Evolutionary conservation across 2,888 invertebrate genomes (phyloP).

Genomic region (Coenonympha arcania): DNA sequence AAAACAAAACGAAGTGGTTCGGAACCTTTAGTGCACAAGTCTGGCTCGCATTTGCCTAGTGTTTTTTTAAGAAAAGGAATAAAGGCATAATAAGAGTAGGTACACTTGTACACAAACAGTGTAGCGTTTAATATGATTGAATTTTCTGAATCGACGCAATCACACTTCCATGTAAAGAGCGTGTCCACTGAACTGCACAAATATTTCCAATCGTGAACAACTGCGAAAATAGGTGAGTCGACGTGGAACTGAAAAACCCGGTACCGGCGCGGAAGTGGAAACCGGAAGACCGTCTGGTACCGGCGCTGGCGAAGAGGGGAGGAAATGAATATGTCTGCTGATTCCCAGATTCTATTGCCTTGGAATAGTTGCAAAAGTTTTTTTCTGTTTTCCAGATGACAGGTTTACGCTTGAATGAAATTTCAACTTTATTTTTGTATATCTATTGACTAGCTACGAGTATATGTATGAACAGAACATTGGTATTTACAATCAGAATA

Average conservation of each 20-base stretch:
- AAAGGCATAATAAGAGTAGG: too few relatives aligned
- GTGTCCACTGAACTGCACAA: conserved; percentile 3
- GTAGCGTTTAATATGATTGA: too few relatives aligned
- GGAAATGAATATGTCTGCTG: conserved; percentile 58
- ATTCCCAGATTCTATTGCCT: conserved; percentile 47
- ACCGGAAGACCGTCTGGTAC: conserved; percentile 63
- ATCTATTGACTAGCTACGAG: too few relatives aligned
- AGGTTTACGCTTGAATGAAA: neutral
- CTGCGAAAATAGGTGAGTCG: conserved; percentile 7
- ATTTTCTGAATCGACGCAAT: neutral
- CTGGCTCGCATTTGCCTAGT: too few relatives aligned
- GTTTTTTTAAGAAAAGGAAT: too few relatives aligned
- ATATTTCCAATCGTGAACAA: neutral
- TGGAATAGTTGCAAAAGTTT: conserved; percentile 12
- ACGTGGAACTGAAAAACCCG: conserved; percentile 37
- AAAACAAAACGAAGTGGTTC: too few relatives aligned
- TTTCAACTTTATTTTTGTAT: neutral
- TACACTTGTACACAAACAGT: too few relatives aligned
- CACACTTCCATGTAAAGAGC: neutral
- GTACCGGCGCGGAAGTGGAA: conserved; percentile 54
- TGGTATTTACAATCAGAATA: too few relatives aligned
- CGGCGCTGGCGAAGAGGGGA: conserved; percentile 38
- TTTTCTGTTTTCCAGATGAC: neutral
- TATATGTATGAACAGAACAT: too few relatives aligned
- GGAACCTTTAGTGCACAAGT: too few relatives aligned